A percentile compares a stretch with the other conserved stretches of the same genome.
These are phyloP conservation scores for Ommatoiulus sabulosus DNA, from an alignment of 2,888 invertebrate genomes.

Conservation along the genomic window DNA sequence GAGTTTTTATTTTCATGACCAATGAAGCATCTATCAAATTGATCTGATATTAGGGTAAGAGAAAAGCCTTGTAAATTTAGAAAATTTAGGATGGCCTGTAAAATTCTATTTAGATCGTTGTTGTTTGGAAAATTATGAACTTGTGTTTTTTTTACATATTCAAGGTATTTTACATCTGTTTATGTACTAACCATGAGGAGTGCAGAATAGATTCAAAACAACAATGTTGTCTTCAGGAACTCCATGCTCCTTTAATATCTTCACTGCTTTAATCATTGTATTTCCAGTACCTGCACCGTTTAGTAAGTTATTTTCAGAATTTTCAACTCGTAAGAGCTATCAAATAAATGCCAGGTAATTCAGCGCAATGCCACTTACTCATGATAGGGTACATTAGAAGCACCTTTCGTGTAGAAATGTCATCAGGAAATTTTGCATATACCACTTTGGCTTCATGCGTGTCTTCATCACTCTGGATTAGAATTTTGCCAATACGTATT, in stretches of 20 bases:
- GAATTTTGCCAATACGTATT: conserved; percentile 97
- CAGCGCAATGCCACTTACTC: conserved; percentile 73
- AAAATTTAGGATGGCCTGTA: no score
- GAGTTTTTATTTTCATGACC: not conserved
- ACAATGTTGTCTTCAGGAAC: conserved; percentile 95
- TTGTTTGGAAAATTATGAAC: no score
- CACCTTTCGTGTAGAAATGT: conserved; percentile 87
- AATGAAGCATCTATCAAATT: no score
- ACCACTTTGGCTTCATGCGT: conserved; percentile 97
- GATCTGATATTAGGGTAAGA: no score
- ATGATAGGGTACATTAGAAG: conserved; percentile 99
- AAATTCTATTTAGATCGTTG: no score
- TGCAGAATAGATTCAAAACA: conserved; percentile 97
- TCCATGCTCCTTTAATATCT: conserved; percentile 92
- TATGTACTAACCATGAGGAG: conserved; percentile 74
- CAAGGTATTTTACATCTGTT: not conserved
- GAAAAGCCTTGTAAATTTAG: no score
- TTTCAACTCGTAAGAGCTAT: no score
- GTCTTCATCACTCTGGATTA: conserved; percentile 95
- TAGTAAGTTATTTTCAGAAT: not conserved
- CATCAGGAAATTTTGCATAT: conserved; percentile 96
- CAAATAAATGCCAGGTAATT: conserved; percentile 31
- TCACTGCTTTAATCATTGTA: conserved; percentile 93
- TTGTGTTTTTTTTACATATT: no score
- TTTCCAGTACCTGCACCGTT: conserved; percentile 82